Conservation (phyloP, 1,140 invertebrate genomes). For the Lepidurus apus region DNA sequence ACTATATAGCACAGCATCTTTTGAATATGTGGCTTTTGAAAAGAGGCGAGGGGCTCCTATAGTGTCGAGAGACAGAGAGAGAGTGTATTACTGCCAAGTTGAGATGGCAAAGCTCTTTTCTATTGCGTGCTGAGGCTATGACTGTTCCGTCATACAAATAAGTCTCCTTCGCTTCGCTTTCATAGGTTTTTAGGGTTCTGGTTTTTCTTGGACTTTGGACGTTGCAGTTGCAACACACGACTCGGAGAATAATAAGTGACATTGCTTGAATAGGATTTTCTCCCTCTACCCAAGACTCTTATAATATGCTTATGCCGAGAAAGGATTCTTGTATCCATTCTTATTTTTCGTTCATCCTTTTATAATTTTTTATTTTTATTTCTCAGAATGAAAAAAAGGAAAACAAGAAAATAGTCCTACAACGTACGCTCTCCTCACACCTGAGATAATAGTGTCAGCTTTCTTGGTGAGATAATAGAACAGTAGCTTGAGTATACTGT, state of each 20-base stretch:
- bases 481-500: neutral
- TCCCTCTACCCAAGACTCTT: neutral
- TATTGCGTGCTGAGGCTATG: neutral
- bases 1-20: constrained; percentile 22
- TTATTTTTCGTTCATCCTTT: neutral
- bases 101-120: neutral
- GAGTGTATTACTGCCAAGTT: constrained; percentile 18
- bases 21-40: constrained; percentile 11
- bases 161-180: neutral
- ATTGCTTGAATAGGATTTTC: constrained; percentile 14
- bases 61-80: constrained; percentile 11
- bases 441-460: neutral
- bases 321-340: neutral
- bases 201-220: neutral
- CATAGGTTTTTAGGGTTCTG: neutral
- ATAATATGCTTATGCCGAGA: neutral
- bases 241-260: neutral
- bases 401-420: neutral
- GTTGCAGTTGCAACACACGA: neutral
- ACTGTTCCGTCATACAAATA: constrained; percentile 13
- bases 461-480: neutral
- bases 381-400: neutral
- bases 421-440: neutral
- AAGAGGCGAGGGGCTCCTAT: neutral
- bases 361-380: neutral